phyloP scores from a whole-genome alignment of 1,140 invertebrate genomes.

The Sycophila sp. region DNA sequence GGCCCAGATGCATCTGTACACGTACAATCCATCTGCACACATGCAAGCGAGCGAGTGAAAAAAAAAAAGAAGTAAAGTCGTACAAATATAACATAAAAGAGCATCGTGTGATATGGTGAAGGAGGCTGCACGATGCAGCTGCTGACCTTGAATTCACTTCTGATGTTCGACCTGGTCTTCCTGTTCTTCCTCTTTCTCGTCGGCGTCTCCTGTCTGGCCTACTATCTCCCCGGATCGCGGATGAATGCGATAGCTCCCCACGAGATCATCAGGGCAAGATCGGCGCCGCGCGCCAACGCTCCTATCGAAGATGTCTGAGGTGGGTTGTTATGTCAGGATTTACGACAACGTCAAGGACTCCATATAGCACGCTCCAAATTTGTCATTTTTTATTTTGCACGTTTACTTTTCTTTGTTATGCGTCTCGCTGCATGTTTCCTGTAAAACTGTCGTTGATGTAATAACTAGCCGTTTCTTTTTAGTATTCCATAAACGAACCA shows the following conservation, averaged over 20 bases:
- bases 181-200: slow-evolving; percentile 85
- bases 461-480: too few species aligned
- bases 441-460: too few species aligned
- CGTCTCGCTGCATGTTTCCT: too few species aligned
- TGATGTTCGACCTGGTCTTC: slow-evolving; percentile 88
- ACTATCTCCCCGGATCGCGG: slow-evolving; percentile 75
- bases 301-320: slow-evolving; percentile 66
- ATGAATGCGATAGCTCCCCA: slow-evolving; percentile 55
- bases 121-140: slow-evolving; percentile 74
- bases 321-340: slow-evolving; percentile 42
- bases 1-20: neutral
- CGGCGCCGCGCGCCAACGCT: slow-evolving; percentile 50
- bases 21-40: neutral
- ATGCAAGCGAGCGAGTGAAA: slow-evolving; percentile 23
- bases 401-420: too few species aligned
- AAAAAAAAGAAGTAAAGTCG: neutral
- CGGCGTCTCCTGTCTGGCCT: slow-evolving; percentile 81
- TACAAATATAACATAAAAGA: neutral
- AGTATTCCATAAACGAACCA: too few species aligned
- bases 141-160: slow-evolving; percentile 83
- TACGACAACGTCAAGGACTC: too few species aligned
- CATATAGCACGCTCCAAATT: too few species aligned
- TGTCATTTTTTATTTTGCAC: too few species aligned
- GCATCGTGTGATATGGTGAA: slow-evolving; percentile 56
- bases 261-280: slow-evolving; percentile 60